Evolutionary conservation across 2,797 vertebrate species (phyloP).

Genomic region (Clarias platycephalus): DNA sequence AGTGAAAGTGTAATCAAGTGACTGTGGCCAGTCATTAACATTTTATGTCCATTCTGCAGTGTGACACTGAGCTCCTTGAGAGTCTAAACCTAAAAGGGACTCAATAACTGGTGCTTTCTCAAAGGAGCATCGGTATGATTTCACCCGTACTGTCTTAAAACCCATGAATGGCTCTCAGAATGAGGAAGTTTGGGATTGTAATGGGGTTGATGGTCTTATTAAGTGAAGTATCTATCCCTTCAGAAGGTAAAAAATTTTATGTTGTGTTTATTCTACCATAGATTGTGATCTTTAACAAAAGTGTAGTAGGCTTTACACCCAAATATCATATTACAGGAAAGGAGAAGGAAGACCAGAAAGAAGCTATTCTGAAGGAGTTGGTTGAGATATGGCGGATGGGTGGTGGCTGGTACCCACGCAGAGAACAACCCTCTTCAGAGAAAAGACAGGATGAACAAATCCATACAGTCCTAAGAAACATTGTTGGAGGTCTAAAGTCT

Average conservation of each 20-base stretch:
- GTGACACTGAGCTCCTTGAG: conserved; percentile 67
- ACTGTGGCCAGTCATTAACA: conserved; percentile 70
- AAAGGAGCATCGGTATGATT: conserved; percentile 53
- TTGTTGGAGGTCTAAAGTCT: conserved; percentile 72
- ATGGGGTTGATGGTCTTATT: conserved; percentile 67
- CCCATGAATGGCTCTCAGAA: conserved; percentile 63
- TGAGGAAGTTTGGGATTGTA: conserved; percentile 62
- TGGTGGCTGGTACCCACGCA: conserved; percentile 55
- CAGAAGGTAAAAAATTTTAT: conserved; percentile 67
- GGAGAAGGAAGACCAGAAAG: conserved; percentile 61
- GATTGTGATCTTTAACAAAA: background rate
- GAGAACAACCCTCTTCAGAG: conserved; percentile 51
- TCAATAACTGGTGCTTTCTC: conserved; percentile 34
- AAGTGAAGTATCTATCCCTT: conserved; percentile 59
- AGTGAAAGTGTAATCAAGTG: conserved; percentile 65
- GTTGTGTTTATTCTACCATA: conserved; percentile 1
- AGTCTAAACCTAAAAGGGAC: conserved; percentile 44
- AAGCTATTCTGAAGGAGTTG: conserved; percentile 70
- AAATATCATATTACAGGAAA: conserved; percentile 57
- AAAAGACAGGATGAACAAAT: conserved; percentile 60
- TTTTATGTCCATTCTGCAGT: conserved; percentile 69
- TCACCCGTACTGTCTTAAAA: conserved; percentile 58
- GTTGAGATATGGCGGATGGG: conserved; percentile 71
- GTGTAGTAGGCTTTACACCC: background rate
- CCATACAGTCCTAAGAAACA: conserved; percentile 66